Evolutionary conservation across 2,113 vertebrate species (phyloP), one percentile per base, ranked within the genome.

Genomic region (Syngnathus scovelli): DNA sequence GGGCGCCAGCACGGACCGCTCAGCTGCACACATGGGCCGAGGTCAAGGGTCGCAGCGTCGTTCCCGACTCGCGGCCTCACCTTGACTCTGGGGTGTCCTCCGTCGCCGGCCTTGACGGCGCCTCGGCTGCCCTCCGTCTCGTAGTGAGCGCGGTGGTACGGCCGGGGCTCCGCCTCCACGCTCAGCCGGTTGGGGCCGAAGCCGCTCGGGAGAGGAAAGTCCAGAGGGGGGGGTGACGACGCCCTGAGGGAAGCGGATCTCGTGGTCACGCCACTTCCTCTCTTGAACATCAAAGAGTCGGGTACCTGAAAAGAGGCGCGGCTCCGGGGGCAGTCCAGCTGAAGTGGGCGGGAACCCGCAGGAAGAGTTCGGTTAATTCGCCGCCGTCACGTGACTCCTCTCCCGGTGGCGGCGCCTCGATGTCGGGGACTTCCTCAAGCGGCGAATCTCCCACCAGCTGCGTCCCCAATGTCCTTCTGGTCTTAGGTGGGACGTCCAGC

Each of bases 61-160:
- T 33, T 33, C 27, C 27, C 27, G 27, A 33, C 27, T 3, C 27
- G 27, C 3, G 27, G 27, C 36, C 55, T 44, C 85, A 96, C 96
- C 93, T 94, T 96, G 38, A 99, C 88, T 52, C 96, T 76, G 60
- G 96, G 96, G 75, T 99, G 95, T 69, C 94, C 94, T 71, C 92
- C 94, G 54, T 92, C 90, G 12, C 90, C 84, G 33, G 95, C 93
- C 87, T 98, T 99, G 21, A 99, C 92, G 75, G 96, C 93, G 68
- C 96, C 96, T 78, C 96, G 90, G 85, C 96, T 98, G 80, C 96
- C 96, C 89, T 98, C 96, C 0, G 96, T 98, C 90, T 98, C 96
- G 61, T 98, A 99, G 84, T 99, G 96, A 7, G 96, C 96, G 88
- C 96, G 88, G 92, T 99, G 96, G 82, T 95, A 94, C 64, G 93